Percentiles rank a stretch among this genome's conserved stretches.
phyloP scores from a whole-genome alignment of 2,888 invertebrate genomes.

The Rotaria magnacalcarata region DNA sequence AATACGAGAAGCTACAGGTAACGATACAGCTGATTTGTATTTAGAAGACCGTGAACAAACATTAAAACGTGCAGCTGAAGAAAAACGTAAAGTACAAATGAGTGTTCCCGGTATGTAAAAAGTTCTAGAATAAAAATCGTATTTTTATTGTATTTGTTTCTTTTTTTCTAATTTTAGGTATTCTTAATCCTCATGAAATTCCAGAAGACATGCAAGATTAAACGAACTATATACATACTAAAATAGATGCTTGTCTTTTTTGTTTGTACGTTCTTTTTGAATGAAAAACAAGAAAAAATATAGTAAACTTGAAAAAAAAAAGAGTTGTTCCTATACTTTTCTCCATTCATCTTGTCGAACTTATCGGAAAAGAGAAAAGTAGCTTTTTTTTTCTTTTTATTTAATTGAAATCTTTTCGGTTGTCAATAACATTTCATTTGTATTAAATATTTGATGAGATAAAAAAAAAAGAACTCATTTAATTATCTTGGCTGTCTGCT shows the following conservation, averaged over 20 bases:
- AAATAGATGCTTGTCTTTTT: background rate
- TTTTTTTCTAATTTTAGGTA: slow-evolving; percentile 64
- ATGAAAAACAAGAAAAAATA: slow-evolving; percentile 13
- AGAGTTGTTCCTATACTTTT: background rate
- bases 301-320: background rate
- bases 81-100: slow-evolving; percentile 84
- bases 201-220: slow-evolving; percentile 88
- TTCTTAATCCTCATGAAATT: slow-evolving; percentile 87
- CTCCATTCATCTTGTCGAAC: background rate
- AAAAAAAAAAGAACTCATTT: background rate
- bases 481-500: no score
- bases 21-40: slow-evolving; percentile 93
- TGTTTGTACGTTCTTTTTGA: slow-evolving; percentile 31
- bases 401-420: slow-evolving; percentile 3
- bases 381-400: background rate
- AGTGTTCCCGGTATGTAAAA: slow-evolving; percentile 69
- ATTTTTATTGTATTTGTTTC: background rate
- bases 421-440: background rate
- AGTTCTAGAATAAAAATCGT: no score
- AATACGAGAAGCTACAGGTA: slow-evolving; percentile 96
- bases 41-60: slow-evolving; percentile 89
- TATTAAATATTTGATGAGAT: background rate
- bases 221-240: slow-evolving; percentile 38
- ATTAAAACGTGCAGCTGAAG: slow-evolving; percentile 81
- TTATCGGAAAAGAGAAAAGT: background rate